Base-by-base conservation (phyloP, 1,140 invertebrate genomes). In the Drosophila persimilis region DNA sequence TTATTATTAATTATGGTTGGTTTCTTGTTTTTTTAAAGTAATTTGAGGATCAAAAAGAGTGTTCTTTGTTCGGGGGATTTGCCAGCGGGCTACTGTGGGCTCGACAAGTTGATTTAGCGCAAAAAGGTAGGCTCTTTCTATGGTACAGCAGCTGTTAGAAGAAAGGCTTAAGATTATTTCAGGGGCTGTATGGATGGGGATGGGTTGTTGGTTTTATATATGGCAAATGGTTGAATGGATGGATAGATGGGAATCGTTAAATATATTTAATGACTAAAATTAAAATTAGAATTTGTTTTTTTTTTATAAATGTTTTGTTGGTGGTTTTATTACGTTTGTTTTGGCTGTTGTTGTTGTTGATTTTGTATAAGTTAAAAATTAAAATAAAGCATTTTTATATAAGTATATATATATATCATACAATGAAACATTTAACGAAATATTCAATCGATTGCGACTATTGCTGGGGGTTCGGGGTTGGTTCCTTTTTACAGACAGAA, bases 361-460 rank as follows among this genome's bases (percentile, higher is more conserved):
- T 53, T 75, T 84, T 83, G 81, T 76, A 72, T 83, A 84, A 84
- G 71, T 84, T 80, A 81, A 83, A 73, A 62, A 73, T 73, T 63
- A 63, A 79, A 73, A 76, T 88, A 83, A 88, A 88, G 79, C 83
- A 88, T 75, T 61, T 72, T 45, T 72, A 72, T 71, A 54, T 72
- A 71, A 15, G 35, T 52, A 39, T 72, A 55, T 72, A 62, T 67
- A 67, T 66, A 73, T 86, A 88, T 88, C 66, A 81, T 90, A 90
- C 85, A 90, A 90, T 90, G 89, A 90, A 90, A 90, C 89, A 90
- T 90, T 90, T 90, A 90, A 90, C 89, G 89, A 90, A 90, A 86
- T 89, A 67, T 47, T 74, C 43, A 75, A 54, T 74, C 47, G 57
- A 54, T 51, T 72, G 35, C 50, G 22, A 61, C 50, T 65, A 73